Base-by-base conservation (phyloP, 1,140 invertebrate species). In the Drosophila nasuta region DNA sequence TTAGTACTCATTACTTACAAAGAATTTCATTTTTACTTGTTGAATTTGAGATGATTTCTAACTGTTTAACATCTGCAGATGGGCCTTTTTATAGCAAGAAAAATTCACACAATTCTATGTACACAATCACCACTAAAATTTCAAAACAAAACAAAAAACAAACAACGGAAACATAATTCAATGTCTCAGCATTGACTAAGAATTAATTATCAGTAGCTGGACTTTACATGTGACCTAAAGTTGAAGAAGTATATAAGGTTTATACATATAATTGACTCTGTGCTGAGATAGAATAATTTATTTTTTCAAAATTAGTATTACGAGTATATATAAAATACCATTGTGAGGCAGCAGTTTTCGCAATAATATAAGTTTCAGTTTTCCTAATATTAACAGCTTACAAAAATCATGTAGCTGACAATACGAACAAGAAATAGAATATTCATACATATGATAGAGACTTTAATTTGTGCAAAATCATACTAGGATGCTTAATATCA, bases 11-110 rank as follows among this genome's bases (percentile, higher is more conserved):
- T 52, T 57, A 57, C 79, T 81, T 73, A 81, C 79, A 33, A 81
- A 62, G 73, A 81, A 81, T 77, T 81, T 81, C 79, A 81, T 81
- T 28, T 76, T 76, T 41, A 11, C 54, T 63, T 17, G 8, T 51
- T 56, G 43, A 1, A 64, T 54, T 20, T 30, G 28, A 59, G 59
- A 66, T 38, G 33, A 56, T 25, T 73, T 77, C 57, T 77, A 60
- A 81, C 43, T 63, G 6, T 35, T 10, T 11, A 11, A 6, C 1
- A 43, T 0, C 5, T 10, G 13, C 5, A n/a, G 62, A 1, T 33
- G 30, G 8, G 17, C 15, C 67, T 38, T 67, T 81, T 67, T 81
- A 79, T 79, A 79, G n/a, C 8, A 28, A 43, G 1, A 3, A 35
- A 30, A 45, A 33, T 8, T n/a, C 8, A 15, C 1, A 43, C 17